Base-by-base conservation (phyloP, 2,113 vertebrate species). In the Oenanthe melanoleuca region DNA sequence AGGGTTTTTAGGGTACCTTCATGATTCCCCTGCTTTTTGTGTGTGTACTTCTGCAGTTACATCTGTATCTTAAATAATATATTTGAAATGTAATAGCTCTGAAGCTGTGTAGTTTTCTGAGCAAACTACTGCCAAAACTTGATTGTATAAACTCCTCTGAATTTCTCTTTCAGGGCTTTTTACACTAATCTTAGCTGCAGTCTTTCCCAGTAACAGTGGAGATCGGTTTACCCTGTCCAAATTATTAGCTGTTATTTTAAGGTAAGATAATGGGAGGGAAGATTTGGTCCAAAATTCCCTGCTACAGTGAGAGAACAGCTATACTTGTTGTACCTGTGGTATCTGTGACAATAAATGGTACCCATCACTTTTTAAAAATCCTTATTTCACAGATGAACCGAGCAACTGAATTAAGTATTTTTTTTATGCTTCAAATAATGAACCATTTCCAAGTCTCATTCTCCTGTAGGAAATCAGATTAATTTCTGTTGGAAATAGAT, bases 161-260 rank as follows among this genome's bases (percentile, higher is more conserved):
- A 83, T 70, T 82, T 84, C 90, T 87, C 64, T 69, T 71, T 47
- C 95, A 99, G 99, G 99, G 56, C 98, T 99, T 82, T 99, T 99
- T 91, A 99, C 99, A 5, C 98, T 99, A 96, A 99, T 99, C 88
- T 95, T 99, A 89, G 98, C 99, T 49, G 98, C 98, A 88, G 98
- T 99, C 92, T 99, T 99, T 97, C 99, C 99, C 82, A 99, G 99
- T 96, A 99, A 98, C 98, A 99, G 99, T 97, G 99, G 98, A 56
- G 99, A 99, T 91, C 98, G 99, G 8, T 99, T 99, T 97, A 99
- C 99, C 24, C 96, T 99, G 96, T 99, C 99, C 96, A 99, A 99
- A 89, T 97, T 99, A 56, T 79, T 99, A 83, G 99, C 99, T 57
- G 99, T 99, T 87, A 97, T 98, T 96, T 98, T 99, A 96, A 99